phyloP scores from a whole-genome alignment of 2,888 invertebrate species.

The Apeira syringaria region DNA sequence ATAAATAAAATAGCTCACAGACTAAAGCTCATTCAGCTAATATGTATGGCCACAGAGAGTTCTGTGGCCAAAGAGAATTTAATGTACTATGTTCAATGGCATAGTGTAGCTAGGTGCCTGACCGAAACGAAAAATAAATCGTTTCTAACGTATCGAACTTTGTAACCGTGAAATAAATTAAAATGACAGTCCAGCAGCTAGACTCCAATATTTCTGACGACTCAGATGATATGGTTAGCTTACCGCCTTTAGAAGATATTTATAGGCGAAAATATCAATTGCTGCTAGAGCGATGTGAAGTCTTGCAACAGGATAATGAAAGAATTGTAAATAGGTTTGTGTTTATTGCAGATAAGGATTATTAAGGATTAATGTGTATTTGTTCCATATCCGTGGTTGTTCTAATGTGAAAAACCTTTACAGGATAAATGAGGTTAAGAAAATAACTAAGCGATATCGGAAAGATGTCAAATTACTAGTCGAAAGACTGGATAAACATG shows the following conservation, averaged over 20 bases:
- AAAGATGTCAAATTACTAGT: slow-evolving; percentile 88
- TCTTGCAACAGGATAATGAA: slow-evolving; percentile 90
- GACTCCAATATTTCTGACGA: slow-evolving; percentile 82
- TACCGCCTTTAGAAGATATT: slow-evolving; percentile 85
- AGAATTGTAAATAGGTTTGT: slow-evolving; percentile 86
- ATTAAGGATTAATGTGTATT: slow-evolving; percentile 32
- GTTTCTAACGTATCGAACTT: slow-evolving; percentile 73
- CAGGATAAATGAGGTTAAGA: slow-evolving; percentile 88
- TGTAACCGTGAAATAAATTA: slow-evolving; percentile 79
- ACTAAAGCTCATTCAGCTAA: too few species aligned
- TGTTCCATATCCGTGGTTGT: slow-evolving; percentile 30
- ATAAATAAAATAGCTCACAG: too few species aligned
- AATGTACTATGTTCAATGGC: too few species aligned
- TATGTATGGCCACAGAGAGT: too few species aligned
- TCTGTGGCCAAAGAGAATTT: too few species aligned
- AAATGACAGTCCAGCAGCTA: slow-evolving; percentile 82
- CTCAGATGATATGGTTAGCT: slow-evolving; percentile 81
- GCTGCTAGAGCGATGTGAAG: slow-evolving; percentile 88
- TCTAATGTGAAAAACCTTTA: slow-evolving; percentile 41
- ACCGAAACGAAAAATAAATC: too few species aligned
- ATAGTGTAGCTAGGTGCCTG: too few species aligned
- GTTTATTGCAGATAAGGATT: too few species aligned
- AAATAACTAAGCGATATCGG: slow-evolving; percentile 86
- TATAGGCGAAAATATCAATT: slow-evolving; percentile 90
- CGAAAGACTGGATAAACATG: slow-evolving; percentile 87